phyloP scores from a whole-genome alignment of 1,140 invertebrate species.

The Drosophila baimaii region DNA sequence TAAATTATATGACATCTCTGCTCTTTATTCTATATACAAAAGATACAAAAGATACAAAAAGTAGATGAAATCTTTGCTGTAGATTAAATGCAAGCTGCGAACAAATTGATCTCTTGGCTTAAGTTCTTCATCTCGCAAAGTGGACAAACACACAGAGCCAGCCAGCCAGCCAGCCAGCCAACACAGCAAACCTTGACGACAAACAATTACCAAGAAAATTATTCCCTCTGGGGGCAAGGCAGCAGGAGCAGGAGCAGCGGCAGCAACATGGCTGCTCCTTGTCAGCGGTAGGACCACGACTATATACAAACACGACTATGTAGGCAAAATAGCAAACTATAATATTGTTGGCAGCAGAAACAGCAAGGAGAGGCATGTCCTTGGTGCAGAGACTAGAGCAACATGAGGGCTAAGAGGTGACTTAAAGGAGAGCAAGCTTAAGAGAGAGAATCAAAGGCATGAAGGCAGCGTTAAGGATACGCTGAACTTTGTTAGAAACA shows the following conservation, averaged over 20 bases:
- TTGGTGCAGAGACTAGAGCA: background rate
- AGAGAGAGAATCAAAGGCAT: too few relatives aligned
- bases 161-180: conserved; percentile 2
- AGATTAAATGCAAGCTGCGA: conserved; percentile 42
- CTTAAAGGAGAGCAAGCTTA: background rate
- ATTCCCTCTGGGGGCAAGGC: conserved; percentile 26
- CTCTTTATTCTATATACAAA: too few relatives aligned
- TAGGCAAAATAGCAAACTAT: conserved; percentile 32
- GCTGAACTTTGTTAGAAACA: too few relatives aligned
- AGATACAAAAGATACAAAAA: too few relatives aligned
- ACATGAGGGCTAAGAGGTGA: background rate
- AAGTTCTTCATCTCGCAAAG: conserved; percentile 40
- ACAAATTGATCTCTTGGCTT: conserved; percentile 39
- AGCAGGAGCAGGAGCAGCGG: conserved; percentile 5
- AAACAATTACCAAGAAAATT: conserved; percentile 55
- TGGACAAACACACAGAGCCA: conserved; percentile 22
- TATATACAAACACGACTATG: background rate
- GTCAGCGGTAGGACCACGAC: conserved; percentile 2
- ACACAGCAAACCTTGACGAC: conserved; percentile 49
- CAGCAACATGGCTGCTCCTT: conserved; percentile 15
- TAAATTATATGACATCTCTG: too few relatives aligned
- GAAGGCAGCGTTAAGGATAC: background rate
- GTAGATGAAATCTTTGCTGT: conserved; percentile 20
- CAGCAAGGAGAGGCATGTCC: too few relatives aligned
- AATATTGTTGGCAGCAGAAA: conserved; percentile 29